A percentile compares a stretch with the other conserved stretches of the same genome.
These are phyloP conservation scores for Cerceris rybyensis DNA, from an alignment of 2,888 invertebrate genomes.

Conservation along the genomic window DNA sequence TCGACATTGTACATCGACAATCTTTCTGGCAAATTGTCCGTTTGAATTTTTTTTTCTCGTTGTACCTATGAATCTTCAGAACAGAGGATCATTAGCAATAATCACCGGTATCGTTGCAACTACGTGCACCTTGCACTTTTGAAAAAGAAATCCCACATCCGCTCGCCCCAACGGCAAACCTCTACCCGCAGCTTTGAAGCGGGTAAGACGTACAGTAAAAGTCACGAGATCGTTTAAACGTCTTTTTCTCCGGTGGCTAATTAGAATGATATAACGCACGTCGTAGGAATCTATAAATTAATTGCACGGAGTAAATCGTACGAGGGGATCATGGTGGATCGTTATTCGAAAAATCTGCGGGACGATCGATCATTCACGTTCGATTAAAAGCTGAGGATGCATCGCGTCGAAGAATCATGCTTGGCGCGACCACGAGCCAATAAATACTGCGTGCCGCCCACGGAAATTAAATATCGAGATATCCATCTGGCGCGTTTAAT, in stretches of 20 bases:
- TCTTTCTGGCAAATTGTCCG: too few species aligned
- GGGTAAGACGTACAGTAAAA: too few species aligned
- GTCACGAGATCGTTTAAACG: too few species aligned
- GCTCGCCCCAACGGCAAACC: too few species aligned
- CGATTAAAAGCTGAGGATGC: conserved; percentile 3
- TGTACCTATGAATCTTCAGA: too few species aligned
- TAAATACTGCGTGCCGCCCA: conserved; percentile 17
- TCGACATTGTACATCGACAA: not conserved
- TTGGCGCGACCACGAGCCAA: conserved; percentile 2
- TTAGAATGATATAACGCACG: not conserved
- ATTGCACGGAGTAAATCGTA: not conserved
- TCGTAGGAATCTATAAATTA: not conserved
- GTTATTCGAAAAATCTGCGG: not conserved
- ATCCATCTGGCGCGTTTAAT: conserved; percentile 46
- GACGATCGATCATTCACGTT: conserved; percentile 31
- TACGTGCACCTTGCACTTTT: too few species aligned
- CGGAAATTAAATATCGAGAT: conserved; percentile 56
- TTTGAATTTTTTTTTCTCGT: too few species aligned
- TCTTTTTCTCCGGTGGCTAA: too few species aligned
- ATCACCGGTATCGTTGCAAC: too few species aligned
- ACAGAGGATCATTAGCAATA: too few species aligned
- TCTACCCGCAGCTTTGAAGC: too few species aligned
- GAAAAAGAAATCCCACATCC: too few species aligned
- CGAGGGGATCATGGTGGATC: not conserved
- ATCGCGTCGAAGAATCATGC: conserved; percentile 9